Evolutionary conservation across 1,140 invertebrate genomes (phyloP), one percentile per base, ranked within the genome.

Genomic region (Euura saliciscinereae): DNA sequence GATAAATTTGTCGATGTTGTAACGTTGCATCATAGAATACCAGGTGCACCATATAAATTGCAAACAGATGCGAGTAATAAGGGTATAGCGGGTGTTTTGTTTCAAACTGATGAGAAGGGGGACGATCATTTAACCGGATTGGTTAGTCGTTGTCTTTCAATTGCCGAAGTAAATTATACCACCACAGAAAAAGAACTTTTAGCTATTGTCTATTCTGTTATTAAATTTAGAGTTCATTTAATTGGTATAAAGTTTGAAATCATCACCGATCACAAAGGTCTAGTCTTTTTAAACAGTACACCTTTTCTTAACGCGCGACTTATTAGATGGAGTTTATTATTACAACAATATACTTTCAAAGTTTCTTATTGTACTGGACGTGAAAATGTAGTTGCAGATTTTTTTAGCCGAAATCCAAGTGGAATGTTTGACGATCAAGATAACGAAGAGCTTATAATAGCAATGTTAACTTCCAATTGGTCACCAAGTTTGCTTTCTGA

Each of bases 171-270:
- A n/a, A 71, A 64, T 65, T 71, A 71, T 71, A 71, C 44, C 4
- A 71, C 69, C 11, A 71, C 69, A 5, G 69, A 71, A 66, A 71
- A 71, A 71, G 69, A 71, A 42, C 44, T 71, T 10, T 71, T 71
- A 71, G 69, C 69, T 42, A 71, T 71, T 66, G 51, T 71, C 65
- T 71, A 64, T 71, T 44, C 69, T 6, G 43, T 71, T 11, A 8
- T 10, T 6, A 71, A 66, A 44, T 71, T 71, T 64, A 65, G 51
- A 59, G 44, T 42, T 64, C 65, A 28, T 71, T 42, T 71, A 10
- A 51, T 71, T 1, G 45, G 51, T 8, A 11, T 10, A 28, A 44
- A 71, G 6, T 71, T 71, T 71, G 46, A 71, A 42, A 71, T 71
- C 43, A 59, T 64, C 7, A 71, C 69, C 6, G 69, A 71, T 71